Conservation (phyloP, 2,797 vertebrate genomes). For the Clarias laeviceps region DNA sequence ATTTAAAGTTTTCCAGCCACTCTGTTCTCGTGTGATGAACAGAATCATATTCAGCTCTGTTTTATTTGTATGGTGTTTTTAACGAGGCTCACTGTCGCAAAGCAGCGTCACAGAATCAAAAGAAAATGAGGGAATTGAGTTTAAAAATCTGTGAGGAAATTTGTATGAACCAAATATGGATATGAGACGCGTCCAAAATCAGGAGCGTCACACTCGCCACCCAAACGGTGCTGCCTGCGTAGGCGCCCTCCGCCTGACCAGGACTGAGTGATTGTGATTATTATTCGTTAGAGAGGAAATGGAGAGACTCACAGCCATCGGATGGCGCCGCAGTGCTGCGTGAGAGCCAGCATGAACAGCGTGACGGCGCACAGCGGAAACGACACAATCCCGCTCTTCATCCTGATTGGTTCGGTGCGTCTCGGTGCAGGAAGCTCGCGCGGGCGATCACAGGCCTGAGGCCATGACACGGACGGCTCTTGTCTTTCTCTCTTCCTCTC, state of each 20-base stretch:
- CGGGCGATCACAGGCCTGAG: conserved; percentile 61
- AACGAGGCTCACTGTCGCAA: too few relatives aligned
- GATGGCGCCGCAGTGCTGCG: conserved; percentile 89
- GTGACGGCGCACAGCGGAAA: conserved; percentile 81
- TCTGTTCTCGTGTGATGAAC: neutral
- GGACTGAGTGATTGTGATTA: neutral
- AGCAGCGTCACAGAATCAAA: too few relatives aligned
- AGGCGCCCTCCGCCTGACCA: neutral
- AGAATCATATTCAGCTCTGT: neutral
- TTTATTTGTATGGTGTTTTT: too few relatives aligned
- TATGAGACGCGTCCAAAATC: neutral
- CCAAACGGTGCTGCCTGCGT: neutral
- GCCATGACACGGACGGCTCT: conserved; percentile 66
- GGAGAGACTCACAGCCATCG: conserved; percentile 94
- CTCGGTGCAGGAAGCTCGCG: conserved; percentile 50
- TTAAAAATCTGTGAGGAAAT: too few relatives aligned
- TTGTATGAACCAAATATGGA: neutral
- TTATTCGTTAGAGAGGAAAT: neutral
- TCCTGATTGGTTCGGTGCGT: conserved; percentile 68
- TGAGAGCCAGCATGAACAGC: conserved; percentile 85
- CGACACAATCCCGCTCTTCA: conserved; percentile 79
- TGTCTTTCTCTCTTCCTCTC: conserved; percentile 11
- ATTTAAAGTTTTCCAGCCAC: neutral
- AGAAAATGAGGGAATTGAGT: too few relatives aligned
- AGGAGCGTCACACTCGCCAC: neutral